A percentile compares a stretch with the other conserved stretches of the same genome.
phyloP scores from a whole-genome alignment of 2,888 invertebrate genomes.

The Ectemnius cavifrons region DNA sequence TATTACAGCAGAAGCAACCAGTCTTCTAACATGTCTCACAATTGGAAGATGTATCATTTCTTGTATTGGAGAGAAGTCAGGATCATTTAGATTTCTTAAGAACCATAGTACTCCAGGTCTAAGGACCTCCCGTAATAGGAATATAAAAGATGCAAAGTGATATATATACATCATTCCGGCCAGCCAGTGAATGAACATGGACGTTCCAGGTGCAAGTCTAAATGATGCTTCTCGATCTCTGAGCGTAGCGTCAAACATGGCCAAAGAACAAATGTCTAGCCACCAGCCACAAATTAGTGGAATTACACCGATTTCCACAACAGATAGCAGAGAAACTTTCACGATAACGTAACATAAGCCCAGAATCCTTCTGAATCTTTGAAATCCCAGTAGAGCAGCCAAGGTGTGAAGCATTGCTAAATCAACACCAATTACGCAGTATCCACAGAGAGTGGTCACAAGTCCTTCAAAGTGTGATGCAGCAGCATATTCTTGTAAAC shows the following conservation, averaged over 20 bases:
- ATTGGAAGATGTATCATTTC: conserved; percentile 99
- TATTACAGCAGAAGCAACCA: conserved; percentile 95
- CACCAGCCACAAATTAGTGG: conserved; percentile 99
- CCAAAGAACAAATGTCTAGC: conserved; percentile 97
- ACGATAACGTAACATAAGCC: conserved; percentile 96
- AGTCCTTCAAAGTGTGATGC: conserved; percentile 95
- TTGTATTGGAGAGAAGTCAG: conserved; percentile 99
- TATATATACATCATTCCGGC: conserved; percentile 99
- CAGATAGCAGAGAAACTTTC: conserved; percentile 94
- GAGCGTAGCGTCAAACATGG: conserved; percentile 93
- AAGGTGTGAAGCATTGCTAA: conserved; percentile 91
- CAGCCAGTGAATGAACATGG: conserved; percentile 99
- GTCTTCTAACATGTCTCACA: conserved; percentile 91
- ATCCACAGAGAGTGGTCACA: conserved; percentile 94
- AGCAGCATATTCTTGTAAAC: conserved; percentile 83
- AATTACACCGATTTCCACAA: conserved; percentile 97
- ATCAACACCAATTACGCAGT: conserved; percentile 91
- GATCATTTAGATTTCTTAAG: conserved; percentile 97
- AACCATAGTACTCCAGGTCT: conserved; percentile 99
- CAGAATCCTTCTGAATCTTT: conserved; percentile 89
- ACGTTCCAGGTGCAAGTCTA: conserved; percentile 94
- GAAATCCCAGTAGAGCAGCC: conserved; percentile 88
- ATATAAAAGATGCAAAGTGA: conserved; percentile 98
- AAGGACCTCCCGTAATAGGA: conserved; percentile 94
- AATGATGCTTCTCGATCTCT: conserved; percentile 93